Percentiles rank a stretch among this genome's conserved stretches.
These are phyloP conservation scores for Crenuchus spilurus DNA, from an alignment of 2,797 vertebrate genomes.

Conservation along the genomic window DNA sequence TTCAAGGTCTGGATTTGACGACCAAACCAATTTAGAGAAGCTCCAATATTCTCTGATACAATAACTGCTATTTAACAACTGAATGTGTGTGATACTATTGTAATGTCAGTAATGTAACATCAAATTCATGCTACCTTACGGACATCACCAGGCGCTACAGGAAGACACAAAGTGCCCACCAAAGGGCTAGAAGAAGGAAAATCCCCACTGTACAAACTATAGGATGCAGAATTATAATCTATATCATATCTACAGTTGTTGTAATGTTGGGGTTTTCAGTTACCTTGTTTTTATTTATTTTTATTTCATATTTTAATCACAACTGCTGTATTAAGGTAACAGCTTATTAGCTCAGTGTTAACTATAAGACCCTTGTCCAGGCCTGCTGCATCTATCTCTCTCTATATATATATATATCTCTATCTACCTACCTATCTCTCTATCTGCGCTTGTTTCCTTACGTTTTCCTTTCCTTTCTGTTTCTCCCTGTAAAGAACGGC, in stretches of 20 bases:
- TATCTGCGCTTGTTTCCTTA: background rate
- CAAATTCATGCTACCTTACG: no score
- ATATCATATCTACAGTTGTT: background rate
- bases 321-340: background rate
- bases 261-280: background rate
- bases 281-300: background rate
- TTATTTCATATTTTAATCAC: background rate
- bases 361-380: constrained; percentile 27
- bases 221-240: no score
- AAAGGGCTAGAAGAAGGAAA: no score
- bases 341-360: background rate
- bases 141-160: no score
- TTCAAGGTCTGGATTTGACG: no score
- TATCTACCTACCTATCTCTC: constrained; percentile 55
- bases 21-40: no score
- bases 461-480: constrained; percentile 61
- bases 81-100: no score
- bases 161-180: no score
- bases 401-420: constrained; percentile 56
- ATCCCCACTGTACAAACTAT: no score
- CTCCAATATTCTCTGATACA: no score
- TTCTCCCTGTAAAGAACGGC: constrained; percentile 80
- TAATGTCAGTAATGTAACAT: no score
- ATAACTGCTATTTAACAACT: no score
- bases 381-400: constrained; percentile 25